phyloP scores from a whole-genome alignment of 2,113 vertebrate species.

The Halcyon malimbica region DNA sequence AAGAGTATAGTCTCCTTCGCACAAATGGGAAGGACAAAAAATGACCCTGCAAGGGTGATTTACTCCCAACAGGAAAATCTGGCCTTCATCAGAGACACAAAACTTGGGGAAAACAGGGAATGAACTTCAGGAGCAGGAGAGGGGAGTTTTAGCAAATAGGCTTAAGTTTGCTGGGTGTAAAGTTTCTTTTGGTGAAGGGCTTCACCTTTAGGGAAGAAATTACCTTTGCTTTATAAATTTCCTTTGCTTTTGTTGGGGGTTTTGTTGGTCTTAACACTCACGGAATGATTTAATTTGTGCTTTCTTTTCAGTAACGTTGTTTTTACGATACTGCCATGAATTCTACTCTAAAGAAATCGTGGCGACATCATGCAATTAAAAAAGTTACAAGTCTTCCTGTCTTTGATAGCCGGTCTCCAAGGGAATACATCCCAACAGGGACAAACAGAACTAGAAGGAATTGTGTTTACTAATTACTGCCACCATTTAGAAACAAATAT shows the following conservation, averaged over 20 bases:
- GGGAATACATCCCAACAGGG: neutral
- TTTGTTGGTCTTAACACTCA: rapidly evolving
- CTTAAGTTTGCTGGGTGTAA: rapidly evolving
- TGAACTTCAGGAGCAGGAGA: too few species aligned
- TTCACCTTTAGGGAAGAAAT: neutral
- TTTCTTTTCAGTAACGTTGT: neutral
- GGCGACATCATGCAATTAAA: neutral
- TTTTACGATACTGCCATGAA: neutral
- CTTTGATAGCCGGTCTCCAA: neutral
- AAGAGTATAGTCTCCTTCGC: neutral
- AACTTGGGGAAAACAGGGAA: neutral
- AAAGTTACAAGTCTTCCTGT: neutral
- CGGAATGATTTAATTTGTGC: neutral
- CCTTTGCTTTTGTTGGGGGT: too few species aligned
- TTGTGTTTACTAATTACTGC: constrained; percentile 23
- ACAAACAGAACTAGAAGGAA: neutral
- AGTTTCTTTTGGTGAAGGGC: neutral
- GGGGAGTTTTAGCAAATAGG: neutral
- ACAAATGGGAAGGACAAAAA: neutral
- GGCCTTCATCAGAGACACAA: neutral
- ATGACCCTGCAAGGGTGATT: neutral
- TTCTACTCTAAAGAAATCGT: neutral
- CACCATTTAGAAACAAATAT: neutral
- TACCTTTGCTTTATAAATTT: rapidly evolving
- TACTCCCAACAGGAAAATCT: neutral